Percentiles rank a stretch among this genome's conserved stretches.
Conservation (phyloP, 2,797 vertebrate species). For the Pseudochirops corinnae region DNA sequence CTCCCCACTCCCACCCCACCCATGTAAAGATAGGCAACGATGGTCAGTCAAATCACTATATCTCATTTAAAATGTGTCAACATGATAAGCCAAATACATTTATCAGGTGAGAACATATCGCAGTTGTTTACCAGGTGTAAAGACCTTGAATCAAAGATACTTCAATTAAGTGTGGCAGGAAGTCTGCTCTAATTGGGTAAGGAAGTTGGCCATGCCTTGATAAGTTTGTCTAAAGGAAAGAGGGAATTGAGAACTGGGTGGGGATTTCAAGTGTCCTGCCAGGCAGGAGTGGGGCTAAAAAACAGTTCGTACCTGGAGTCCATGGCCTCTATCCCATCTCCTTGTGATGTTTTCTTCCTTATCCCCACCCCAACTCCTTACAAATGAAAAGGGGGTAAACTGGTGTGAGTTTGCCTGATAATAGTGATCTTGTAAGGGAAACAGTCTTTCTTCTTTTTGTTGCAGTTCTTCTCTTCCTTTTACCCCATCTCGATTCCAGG, state of each 20-base stretch:
- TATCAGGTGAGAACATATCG: neutral
- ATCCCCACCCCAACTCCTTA: neutral
- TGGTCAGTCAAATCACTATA: neutral
- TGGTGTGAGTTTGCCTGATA: neutral
- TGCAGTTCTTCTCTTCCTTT: neutral
- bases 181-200: neutral
- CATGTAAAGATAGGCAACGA: neutral
- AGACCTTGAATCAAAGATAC: neutral
- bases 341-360: neutral
- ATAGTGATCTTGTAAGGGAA: neutral
- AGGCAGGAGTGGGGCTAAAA: neutral
- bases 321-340: neutral
- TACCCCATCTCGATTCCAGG: neutral
- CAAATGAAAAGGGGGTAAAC: neutral
- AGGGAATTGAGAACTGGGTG: neutral
- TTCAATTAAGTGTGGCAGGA: neutral
- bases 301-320: neutral
- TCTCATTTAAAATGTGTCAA: neutral
- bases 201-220: neutral
- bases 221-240: neutral
- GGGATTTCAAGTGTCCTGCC: neutral
- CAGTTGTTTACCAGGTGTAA: neutral
- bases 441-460: neutral
- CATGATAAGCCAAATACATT: neutral
- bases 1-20: too few relatives aligned